phyloP scores from a whole-genome alignment of 1,140 invertebrate species.

The Microplitis mediator region DNA sequence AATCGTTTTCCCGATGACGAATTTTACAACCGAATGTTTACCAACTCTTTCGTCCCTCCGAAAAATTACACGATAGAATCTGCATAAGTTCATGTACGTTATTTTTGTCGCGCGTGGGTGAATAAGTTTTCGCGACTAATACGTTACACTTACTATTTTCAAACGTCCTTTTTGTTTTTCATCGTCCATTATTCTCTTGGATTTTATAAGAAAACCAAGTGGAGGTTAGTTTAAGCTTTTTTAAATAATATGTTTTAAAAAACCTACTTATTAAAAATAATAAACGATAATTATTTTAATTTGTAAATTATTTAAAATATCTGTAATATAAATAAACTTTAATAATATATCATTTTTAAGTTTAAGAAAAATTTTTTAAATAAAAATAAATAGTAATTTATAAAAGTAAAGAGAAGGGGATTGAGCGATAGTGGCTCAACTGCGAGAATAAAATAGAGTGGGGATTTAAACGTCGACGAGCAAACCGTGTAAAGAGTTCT shows the following conservation, averaged over 20 bases:
- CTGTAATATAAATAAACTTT: not conserved
- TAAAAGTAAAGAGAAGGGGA: not conserved
- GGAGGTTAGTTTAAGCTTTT: not conserved
- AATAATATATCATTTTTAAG: not conserved
- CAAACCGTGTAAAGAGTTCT: constrained; percentile 56
- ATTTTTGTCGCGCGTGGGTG: constrained; percentile 54
- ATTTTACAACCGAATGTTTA: not conserved
- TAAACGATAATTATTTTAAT: too few relatives aligned
- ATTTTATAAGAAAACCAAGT: not conserved
- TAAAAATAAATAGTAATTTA: not conserved
- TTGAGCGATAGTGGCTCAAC: not conserved
- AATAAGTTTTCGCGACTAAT: constrained; percentile 44
- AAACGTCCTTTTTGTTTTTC: constrained; percentile 7
- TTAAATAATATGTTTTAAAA: not conserved
- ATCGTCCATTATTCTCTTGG: not conserved
- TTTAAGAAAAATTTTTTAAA: constrained; percentile 2
- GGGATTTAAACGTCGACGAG: constrained; percentile 43
- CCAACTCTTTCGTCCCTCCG: constrained; percentile 3
- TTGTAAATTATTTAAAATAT: too few relatives aligned
- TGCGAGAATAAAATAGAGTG: not conserved
- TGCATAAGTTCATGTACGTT: constrained; percentile 25
- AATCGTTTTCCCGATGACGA: not conserved
- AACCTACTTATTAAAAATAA: not conserved
- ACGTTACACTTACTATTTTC: constrained; percentile 27
- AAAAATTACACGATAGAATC: constrained; percentile 4